These are phyloP conservation scores for Opisthograptis luteolata DNA, from an alignment of 2,888 invertebrate species.

Conservation along the genomic window DNA sequence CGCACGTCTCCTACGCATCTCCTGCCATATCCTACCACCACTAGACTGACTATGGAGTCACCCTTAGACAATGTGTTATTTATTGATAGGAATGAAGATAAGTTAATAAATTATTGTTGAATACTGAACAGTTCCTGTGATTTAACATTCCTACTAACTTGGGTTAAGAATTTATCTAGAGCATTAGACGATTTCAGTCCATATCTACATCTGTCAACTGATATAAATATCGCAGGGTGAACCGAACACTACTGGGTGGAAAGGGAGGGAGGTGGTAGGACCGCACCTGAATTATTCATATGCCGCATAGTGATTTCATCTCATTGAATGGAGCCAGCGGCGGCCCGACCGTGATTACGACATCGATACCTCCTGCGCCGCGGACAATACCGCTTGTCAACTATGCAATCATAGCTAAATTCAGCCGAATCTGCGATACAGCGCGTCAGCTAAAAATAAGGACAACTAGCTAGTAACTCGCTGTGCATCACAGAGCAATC, in stretches of 20 bases:
- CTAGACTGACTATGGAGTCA: constrained; percentile 41
- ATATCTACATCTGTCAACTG: constrained; percentile 51
- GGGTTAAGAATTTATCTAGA: constrained; percentile 1
- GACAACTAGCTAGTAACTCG: background rate
- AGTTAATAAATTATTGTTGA: constrained; percentile 44
- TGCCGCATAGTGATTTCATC: constrained; percentile 83
- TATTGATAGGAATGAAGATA: constrained; percentile 44
- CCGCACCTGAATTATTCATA: constrained; percentile 82
- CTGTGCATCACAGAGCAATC: background rate
- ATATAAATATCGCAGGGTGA: constrained; percentile 56
- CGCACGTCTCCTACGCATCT: constrained; percentile 67
- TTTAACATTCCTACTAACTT: too few species aligned
- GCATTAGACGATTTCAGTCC: constrained; percentile 6
- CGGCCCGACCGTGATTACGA: constrained; percentile 73
- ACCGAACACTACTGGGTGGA: constrained; percentile 36
- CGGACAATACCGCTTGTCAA: constrained; percentile 70
- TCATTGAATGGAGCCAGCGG: constrained; percentile 78
- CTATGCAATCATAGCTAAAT: constrained; percentile 39
- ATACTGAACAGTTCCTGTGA: too few species aligned
- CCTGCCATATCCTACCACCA: constrained; percentile 72
- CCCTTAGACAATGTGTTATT: constrained; percentile 49
- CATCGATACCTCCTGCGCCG: constrained; percentile 69
- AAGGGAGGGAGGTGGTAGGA: constrained; percentile 49
- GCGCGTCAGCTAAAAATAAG: constrained; percentile 16
- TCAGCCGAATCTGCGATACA: constrained; percentile 16